Percentiles rank a stretch among this genome's conserved stretches.
phyloP scores from a whole-genome alignment of 2,888 invertebrate species.

The Noctua fimbriata region DNA sequence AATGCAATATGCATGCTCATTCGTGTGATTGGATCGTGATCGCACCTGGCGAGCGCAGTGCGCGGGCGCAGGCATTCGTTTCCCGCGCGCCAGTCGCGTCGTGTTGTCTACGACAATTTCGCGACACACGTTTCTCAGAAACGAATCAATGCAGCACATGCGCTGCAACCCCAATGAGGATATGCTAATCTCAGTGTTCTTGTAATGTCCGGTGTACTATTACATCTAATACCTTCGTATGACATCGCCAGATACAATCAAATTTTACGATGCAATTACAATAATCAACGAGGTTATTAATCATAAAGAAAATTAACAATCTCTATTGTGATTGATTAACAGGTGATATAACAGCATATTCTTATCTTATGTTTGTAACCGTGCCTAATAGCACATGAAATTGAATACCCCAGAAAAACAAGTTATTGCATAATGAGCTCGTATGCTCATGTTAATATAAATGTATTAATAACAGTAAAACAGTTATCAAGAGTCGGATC shows the following conservation, averaged over 20 bases:
- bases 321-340: slow-evolving; percentile 53
- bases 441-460: slow-evolving; percentile 49
- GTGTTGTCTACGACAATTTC: slow-evolving; percentile 79
- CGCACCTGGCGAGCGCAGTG: slow-evolving; percentile 77
- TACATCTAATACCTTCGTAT: slow-evolving; percentile 66
- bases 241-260: slow-evolving; percentile 22
- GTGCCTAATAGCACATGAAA: slow-evolving; percentile 54
- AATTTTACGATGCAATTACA: slow-evolving; percentile 40
- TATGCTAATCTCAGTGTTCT: slow-evolving; percentile 83
- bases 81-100: slow-evolving; percentile 68
- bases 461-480: slow-evolving; percentile 60
- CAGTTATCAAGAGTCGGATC: slow-evolving; percentile 48
- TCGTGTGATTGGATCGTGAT: slow-evolving; percentile 74
- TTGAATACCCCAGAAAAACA: slow-evolving; percentile 55
- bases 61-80: slow-evolving; percentile 60
- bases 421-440: slow-evolving; percentile 55
- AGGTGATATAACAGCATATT: slow-evolving; percentile 51
- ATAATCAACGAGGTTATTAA: slow-evolving; percentile 45
- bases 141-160: slow-evolving; percentile 76
- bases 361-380: slow-evolving; percentile 33
- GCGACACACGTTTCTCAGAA: slow-evolving; percentile 81
- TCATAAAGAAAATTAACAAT: slow-evolving; percentile 51
- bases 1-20: slow-evolving; percentile 65
- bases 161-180: slow-evolving; percentile 79
- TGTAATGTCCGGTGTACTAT: slow-evolving; percentile 80